Percentiles rank a stretch among this genome's conserved stretches.
phyloP scores from a whole-genome alignment of 2,113 vertebrate genomes.

The western clawed frog (Xenopus tropicalis) region UCB_Xtro_10.0 CM004448.2:120512001-120512500 shows the following conservation, averaged over 20 bases:
- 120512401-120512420: too few species aligned
- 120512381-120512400: too few species aligned
- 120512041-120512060: too few species aligned
- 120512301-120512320: constrained; percentile 21
- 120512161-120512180: constrained; percentile 35
- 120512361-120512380: background rate
- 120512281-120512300: constrained; percentile 39
- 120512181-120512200: constrained; percentile 39
- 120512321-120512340: constrained; percentile 15
- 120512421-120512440: too few species aligned
- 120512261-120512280: constrained; percentile 32
- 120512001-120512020: too few species aligned
- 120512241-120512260: constrained; percentile 27
- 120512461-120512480: too few species aligned
- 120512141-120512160: constrained; percentile 42
- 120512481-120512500: too few species aligned
- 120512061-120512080: too few species aligned
- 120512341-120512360: constrained; percentile 3
- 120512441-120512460: too few species aligned
- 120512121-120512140: constrained; percentile 10
- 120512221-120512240: constrained; percentile 21
- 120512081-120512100: too few species aligned
- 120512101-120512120: too few species aligned
- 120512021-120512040: too few species aligned
- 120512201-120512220: constrained; percentile 38